Evolutionary conservation across 2,797 vertebrate species (phyloP).

Genomic region (Sebastes ruberrimus): DNA sequence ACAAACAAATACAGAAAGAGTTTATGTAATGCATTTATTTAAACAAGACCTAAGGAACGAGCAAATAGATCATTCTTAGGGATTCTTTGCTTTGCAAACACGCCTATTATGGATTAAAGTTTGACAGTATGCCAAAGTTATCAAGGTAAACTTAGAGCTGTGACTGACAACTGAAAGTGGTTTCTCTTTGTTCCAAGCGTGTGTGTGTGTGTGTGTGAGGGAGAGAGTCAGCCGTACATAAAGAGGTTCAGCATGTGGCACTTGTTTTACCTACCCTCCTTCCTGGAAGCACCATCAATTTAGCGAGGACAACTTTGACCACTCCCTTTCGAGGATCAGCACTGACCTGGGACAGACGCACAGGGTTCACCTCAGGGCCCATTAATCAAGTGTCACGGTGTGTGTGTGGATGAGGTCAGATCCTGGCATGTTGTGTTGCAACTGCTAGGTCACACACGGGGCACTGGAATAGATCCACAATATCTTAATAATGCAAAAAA

Average conservation of each 20-base stretch:
- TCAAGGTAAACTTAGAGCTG: conserved; percentile 82
- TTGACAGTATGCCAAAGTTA: conserved; percentile 85
- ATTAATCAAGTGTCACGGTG: conserved; percentile 77
- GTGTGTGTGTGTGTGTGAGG: not conserved
- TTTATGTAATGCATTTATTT: conserved; percentile 98
- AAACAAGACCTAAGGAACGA: conserved; percentile 96
- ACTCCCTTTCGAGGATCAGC: conserved; percentile 81
- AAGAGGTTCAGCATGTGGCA: conserved; percentile 51
- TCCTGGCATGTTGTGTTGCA: conserved; percentile 67
- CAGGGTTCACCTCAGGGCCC: conserved; percentile 75
- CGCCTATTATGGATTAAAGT: conserved; percentile 84
- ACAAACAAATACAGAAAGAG: conserved; percentile 96
- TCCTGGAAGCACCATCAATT: conserved; percentile 79
- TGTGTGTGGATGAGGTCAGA: conserved; percentile 74
- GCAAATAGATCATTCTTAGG: conserved; percentile 98
- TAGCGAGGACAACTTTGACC: conserved; percentile 72
- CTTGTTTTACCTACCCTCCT: conserved; percentile 64
- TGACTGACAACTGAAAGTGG: conserved; percentile 85
- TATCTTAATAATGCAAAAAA: conserved; percentile 36
- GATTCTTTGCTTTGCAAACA: conserved; percentile 98
- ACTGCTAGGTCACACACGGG: conserved; percentile 68
- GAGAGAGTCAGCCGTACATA: conserved; percentile 25
- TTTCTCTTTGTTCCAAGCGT: conserved; percentile 76
- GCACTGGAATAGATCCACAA: conserved; percentile 52
- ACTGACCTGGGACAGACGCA: conserved; percentile 78